phyloP scores from a whole-genome alignment of 2,888 invertebrate genomes.

The Formica aserva region DNA sequence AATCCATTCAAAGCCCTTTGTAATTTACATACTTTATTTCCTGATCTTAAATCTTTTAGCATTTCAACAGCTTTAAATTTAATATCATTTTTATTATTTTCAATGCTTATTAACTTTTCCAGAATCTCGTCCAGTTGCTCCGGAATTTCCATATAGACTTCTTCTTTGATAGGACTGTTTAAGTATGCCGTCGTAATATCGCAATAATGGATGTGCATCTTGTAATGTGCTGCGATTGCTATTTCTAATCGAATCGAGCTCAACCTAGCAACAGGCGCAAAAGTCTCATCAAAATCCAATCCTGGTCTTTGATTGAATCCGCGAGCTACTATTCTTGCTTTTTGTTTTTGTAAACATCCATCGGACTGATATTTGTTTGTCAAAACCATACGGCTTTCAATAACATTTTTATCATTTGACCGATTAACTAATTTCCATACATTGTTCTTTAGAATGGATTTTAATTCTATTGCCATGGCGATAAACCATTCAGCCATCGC shows the following conservation, averaged over 20 bases:
- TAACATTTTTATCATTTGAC: neutral
- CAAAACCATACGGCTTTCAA: neutral
- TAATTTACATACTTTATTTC: neutral
- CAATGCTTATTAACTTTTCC: neutral
- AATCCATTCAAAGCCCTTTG: neutral
- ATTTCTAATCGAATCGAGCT: neutral
- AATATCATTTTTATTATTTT: neutral
- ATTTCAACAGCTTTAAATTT: neutral
- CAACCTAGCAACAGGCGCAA: neutral
- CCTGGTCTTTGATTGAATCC: neutral
- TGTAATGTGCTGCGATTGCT: neutral
- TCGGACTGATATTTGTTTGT: neutral
- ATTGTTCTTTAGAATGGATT: neutral
- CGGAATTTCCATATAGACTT: neutral
- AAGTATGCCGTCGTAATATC: neutral
- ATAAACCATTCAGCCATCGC: neutral
- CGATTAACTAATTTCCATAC: neutral
- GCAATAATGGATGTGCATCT: neutral
- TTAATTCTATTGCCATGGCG: neutral
- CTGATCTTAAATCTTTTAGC: neutral
- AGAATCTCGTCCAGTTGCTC: neutral
- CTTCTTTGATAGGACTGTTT: neutral
- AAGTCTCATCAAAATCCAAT: neutral
- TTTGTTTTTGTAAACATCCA: neutral
- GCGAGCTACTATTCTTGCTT: neutral